Base-by-base conservation (phyloP, 2,888 invertebrate species). In the Pandemis cinnamomeana region DNA sequence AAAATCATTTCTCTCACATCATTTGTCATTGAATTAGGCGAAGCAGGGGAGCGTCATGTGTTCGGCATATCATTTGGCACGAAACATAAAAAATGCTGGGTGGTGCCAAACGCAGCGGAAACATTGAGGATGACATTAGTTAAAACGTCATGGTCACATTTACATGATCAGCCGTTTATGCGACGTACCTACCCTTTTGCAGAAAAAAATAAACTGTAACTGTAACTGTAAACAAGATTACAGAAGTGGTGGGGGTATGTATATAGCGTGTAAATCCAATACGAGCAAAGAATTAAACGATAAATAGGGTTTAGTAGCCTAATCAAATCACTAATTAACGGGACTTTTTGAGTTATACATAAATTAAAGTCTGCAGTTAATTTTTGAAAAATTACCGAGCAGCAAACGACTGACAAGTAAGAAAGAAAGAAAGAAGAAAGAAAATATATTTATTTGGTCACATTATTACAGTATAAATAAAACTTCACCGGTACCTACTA, bases 21-120 rank as follows among this genome's bases (percentile, higher is more conserved):
- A 84, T 87, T 83, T 82, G 81, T 87, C 85, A 85, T 84, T 75
- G 77, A 81, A 84, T 84, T 84, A 86, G 85, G 82, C 53, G 69
- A n/a, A 68, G 70, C 66, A 66, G 80, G 85, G 85, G 85, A 83
- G 81, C 76, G 82, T 83, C 83, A 85, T 83, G 80, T 82, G 83
- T 79, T 80, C 77, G 72, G 74, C 80, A 83, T 82, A 87, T 87
- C 86, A 87, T 85, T 86, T 84, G 79, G 76, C 82, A 80, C 82
- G 83, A 80, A 78, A 80, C 82, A 71, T 84, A 83, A 86, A 87
- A 87, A 87, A 80, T 78, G 79, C 78, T 79, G 77, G 78, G 79
- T 79, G 77, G 73, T 64, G 77, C 72, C 80, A 78, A 87, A 84
- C 84, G 87, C 81, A 84, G 84, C 79, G 87, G 83, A 87, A 87